Evolutionary conservation across 2,888 invertebrate genomes (phyloP), one percentile per base, ranked within the genome.

Genomic region (Cybosia mesomella): DNA sequence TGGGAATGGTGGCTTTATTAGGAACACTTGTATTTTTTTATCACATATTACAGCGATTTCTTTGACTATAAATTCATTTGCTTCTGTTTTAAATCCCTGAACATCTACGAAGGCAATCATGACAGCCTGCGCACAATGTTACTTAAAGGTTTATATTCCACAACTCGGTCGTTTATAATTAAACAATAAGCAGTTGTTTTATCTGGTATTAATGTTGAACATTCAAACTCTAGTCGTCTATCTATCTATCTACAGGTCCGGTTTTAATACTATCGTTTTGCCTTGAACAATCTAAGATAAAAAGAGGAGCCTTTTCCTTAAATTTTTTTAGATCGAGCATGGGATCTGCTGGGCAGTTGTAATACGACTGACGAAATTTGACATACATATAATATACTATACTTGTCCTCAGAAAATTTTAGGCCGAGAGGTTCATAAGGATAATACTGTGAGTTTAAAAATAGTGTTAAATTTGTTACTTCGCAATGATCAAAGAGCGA

Each of bases 401-500:
- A 58, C 54, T 60, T 24, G 68, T 68, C 68, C 22, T 79, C 74
- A 57, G 67, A 62, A 72, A 82, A 81, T 24, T 80, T 80, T 21
- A 72, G 49, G 65, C 73, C 71, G 15, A 81, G 49, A 34, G 77
- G 71, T 36, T 83, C 82, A 73, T 82, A 82, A 1, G 81, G 81
- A 74, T 73, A 82, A 66, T 80, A 80, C 62, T 76, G 75, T 4
- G 82, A 80, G 64, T 68, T 68, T 49, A 64, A 64, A 68, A 83
- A 86, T 15, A 89, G 69, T 70, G 83, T 87, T 71, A 90, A 72
- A 73, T 90, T 85, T 22, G 73, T 83, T 53, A 89, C 61, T 53
- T 85, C 74, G 71, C 87, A 87, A 69, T 84, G 76, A 72, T 81
- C 77, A 59, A 81, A 81, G 1, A 64, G 74, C 28, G 74, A 64